Percentiles rank a stretch among this genome's conserved stretches.
Conservation (phyloP, 2,797 vertebrate species). For the Acanthurus leucopareius region DNA sequence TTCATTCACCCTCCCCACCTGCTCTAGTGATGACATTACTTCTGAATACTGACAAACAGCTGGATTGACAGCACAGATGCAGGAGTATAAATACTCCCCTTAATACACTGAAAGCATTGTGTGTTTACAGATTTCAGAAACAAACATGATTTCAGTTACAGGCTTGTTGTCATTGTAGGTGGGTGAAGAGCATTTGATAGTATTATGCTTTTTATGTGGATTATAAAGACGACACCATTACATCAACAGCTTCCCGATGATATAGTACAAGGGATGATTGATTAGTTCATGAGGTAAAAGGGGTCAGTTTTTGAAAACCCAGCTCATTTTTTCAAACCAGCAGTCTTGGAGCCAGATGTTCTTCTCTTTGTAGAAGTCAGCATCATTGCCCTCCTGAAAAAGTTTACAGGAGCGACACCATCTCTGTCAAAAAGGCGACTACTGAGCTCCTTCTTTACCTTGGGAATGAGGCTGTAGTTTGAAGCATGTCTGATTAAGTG, state of each 20-base stretch:
- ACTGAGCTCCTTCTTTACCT: too few species aligned
- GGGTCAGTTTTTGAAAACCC: too few species aligned
- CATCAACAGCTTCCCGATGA: slow-evolving; percentile 11
- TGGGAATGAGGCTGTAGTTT: too few species aligned
- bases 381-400: too few species aligned
- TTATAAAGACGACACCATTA: slow-evolving; percentile 7
- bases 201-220: slow-evolving; percentile 52
- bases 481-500: too few species aligned
- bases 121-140: slow-evolving; percentile 36
- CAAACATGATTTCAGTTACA: slow-evolving; percentile 8
- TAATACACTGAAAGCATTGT: slow-evolving; percentile 9
- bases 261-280: too few species aligned
- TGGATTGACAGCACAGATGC: slow-evolving; percentile 61
- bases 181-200: slow-evolving; percentile 18
- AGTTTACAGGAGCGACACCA: too few species aligned
- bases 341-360: too few species aligned
- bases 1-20: slow-evolving; percentile 59
- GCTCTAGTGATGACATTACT: slow-evolving; percentile 59
- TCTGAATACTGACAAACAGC: slow-evolving; percentile 64
- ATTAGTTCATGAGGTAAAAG: neutral
- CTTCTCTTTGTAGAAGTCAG: too few species aligned
- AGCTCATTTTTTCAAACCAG: too few species aligned
- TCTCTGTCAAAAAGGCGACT: too few species aligned
- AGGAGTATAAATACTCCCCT: slow-evolving; percentile 15
- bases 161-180: slow-evolving; percentile 33